Percentiles rank a stretch among this genome's conserved stretches.
phyloP scores from a whole-genome alignment of 2,113 vertebrate genomes.

The Antennarius striatus region DNA sequence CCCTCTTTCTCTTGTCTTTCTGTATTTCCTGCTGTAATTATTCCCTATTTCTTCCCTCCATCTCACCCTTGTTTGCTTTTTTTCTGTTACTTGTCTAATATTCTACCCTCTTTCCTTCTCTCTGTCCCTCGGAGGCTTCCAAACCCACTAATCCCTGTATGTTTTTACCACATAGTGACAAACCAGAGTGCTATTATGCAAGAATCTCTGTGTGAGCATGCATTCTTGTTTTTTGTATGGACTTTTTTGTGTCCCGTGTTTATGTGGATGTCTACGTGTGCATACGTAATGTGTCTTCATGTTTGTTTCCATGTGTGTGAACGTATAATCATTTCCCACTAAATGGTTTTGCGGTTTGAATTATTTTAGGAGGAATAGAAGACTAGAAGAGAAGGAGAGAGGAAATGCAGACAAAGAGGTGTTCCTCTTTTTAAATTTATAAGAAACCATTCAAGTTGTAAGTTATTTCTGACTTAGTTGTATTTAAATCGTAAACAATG shows the following conservation, averaged over 20 bases:
- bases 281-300: background rate
- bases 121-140: background rate
- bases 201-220: conserved; percentile 31
- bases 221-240: conserved; percentile 10
- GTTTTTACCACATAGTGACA: conserved; percentile 49
- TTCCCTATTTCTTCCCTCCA: too few species aligned
- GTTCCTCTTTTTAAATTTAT: conserved; percentile 24
- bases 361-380: background rate
- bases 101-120: too few species aligned
- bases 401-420: background rate
- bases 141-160: conserved; percentile 31
- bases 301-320: background rate
- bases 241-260: background rate
- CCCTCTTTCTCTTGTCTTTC: too few species aligned
- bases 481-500: background rate
- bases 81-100: too few species aligned
- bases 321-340: conserved; percentile 1
- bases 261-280: background rate
- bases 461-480: background rate
- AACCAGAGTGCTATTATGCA: conserved; percentile 44
- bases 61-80: too few species aligned
- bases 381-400: background rate
- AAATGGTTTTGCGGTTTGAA: conserved; percentile 33
- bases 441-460: background rate
- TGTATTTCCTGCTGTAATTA: too few species aligned